These are phyloP conservation scores for Talpa occidentalis DNA, from an alignment of 2,113 vertebrate genomes.

Conservation along the genomic window DNA sequence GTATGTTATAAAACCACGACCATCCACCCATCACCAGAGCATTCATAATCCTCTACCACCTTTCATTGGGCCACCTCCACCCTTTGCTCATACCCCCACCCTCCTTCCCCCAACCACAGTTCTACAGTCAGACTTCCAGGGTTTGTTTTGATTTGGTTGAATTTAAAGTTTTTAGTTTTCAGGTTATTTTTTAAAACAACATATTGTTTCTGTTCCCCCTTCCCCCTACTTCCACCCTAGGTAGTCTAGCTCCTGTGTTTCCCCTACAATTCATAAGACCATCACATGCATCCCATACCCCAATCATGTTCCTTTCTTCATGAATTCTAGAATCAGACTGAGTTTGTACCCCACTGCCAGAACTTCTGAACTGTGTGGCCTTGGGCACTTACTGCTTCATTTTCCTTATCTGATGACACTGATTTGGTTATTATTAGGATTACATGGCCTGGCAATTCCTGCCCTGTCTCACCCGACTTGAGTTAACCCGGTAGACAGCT, in stretches of 20 bases:
- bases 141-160: background rate
- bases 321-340: background rate
- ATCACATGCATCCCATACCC: background rate
- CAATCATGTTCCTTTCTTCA: background rate
- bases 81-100: too few relatives aligned
- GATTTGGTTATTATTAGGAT: background rate
- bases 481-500: background rate
- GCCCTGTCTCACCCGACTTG: background rate
- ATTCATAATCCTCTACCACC: too few relatives aligned
- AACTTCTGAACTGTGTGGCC: background rate
- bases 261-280: background rate
- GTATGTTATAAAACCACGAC: too few relatives aligned
- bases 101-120: too few relatives aligned
- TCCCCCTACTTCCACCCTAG: rapidly evolving
- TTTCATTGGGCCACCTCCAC: too few relatives aligned
- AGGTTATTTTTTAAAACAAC: slow-evolving; percentile 12
- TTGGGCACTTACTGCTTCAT: background rate
- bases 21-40: too few relatives aligned
- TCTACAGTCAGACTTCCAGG: too few relatives aligned
- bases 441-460: background rate
- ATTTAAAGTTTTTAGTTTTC: slow-evolving; percentile 25
- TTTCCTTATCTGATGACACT: background rate
- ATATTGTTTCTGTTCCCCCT: background rate
- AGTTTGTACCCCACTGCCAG: background rate
- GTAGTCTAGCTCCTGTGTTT: background rate